Evolutionary conservation across 2,113 vertebrate genomes (phyloP), one percentile per base, ranked within the genome.

Genomic region (Haliaeetus leucogaster): DNA sequence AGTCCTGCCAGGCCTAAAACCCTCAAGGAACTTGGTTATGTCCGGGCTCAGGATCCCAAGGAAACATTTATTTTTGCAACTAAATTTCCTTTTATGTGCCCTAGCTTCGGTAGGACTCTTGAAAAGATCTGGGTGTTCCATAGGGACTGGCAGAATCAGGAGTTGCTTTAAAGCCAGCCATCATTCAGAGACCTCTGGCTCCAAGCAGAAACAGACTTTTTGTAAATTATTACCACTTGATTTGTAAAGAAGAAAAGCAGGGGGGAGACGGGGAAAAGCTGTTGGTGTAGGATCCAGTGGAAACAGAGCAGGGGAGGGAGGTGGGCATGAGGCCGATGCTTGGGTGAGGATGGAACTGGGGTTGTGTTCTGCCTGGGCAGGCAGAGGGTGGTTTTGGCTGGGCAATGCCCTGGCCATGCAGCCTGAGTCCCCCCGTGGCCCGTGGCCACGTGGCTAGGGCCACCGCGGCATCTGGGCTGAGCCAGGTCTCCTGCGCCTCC

Each of bases 401-500:
- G 56, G 40, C 74, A 40, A 14, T 25, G 7, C 17, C 63, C 55
- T 17, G 42, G 9, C 1, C 2, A 2, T 11, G 29, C 61, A 25
- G 34, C 62, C 25, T 0, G 3, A 40, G 17, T 65, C 23, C 43
- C 9, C 32, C n/a, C 2, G 2, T 1, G 22, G 34, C 15, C 62
- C 0, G 0, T 4, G 6, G 68, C 1, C 48, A 7, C 25, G 27
- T 4, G 55, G 82, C 77, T 19, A 56, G 38, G 70, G 32, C 73
- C 52, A 53, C n/a, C 9, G 0, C 0, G 5, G 56, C 2, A 2
- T 16, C 5, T 0, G 26, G 55, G 38, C 83, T 45, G n/a, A 26
- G 73, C 73, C 6, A 2, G 43, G 19, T 36, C 43, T 48, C 16
- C 67, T 83, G 67, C 0, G 0, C 50, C 38, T 56, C 62, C 3